Evolutionary conservation across 37 sponge, comb jelly and placozoan species (phyloP), one percentile per base, ranked within the genome.

Genomic region (Mnemiopsis leidyi): DNA sequence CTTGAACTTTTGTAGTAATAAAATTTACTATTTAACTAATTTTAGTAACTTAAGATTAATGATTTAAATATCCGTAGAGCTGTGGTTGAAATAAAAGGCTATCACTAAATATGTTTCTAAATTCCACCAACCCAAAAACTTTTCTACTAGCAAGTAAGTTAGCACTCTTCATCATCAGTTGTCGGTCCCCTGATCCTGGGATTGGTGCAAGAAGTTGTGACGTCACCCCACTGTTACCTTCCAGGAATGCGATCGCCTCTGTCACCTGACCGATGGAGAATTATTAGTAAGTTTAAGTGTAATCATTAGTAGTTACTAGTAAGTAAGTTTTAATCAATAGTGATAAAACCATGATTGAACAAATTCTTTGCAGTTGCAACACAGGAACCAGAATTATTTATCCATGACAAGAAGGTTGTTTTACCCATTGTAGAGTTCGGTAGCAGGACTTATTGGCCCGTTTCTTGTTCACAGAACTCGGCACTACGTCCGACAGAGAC

Each of bases 81-180:
- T n/a, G n/a, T n/a, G n/a, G n/a, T n/a, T n/a, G n/a, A n/a, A n/a
- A n/a, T n/a, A n/a, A n/a, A n/a, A n/a, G n/a, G n/a, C n/a, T n/a
- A n/a, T n/a, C n/a, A n/a, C n/a, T 18, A 48, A 48, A 48, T 48
- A 48, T 48, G 61, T 48, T 48, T 48, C 61, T n/a, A n/a, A n/a
- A n/a, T n/a, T n/a, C n/a, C n/a, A n/a, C n/a, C n/a, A n/a, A 71
- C 33, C 82, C 82, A 21, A 36, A 79, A 5, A 79, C 82, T 29
- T 79, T 1, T 33, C 82, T 32, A 31, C 36, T 79, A 31, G 82
- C 23, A 31, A 79, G 82, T 16, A 79, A 29, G 23, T 33, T 5
- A 29, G 82, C 82, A 31, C 82, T 79, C 29, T 79, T 79, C 82
- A 79, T 36, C 82, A 79, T 79, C 82, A 79, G 29, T 3, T 79